Base-by-base conservation (phyloP, 2,888 invertebrate genomes). In the Scelioninae gen. 2 region DNA sequence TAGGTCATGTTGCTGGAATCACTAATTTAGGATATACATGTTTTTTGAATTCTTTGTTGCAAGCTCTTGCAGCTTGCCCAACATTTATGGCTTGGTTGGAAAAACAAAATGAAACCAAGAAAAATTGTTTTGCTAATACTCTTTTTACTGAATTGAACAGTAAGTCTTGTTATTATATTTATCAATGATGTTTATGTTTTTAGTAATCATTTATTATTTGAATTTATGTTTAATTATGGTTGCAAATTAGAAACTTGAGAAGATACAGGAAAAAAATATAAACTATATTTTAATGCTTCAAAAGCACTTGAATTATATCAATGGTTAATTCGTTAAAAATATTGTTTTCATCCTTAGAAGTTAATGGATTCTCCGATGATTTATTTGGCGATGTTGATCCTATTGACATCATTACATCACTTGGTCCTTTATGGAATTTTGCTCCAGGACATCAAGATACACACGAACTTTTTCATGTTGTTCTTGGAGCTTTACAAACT, bases 11-110 rank as follows among this genome's bases (percentile, higher is more conserved):
- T 58, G 91, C 93, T 19, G 97, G 97, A 6, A 89, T 97, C 33
- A 93, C 94, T 77, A 97, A 97, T 88, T 89, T 96, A 75, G 97
- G 97, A 39, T 92, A 94, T 78, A 96, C 96, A 0, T 97, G 97
- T 86, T 97, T 97, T 85, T 87, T 97, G 60, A 97, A 97, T 87
- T 94, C 96, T 0, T 88, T 97, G 46, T 88, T 97, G 19, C 97
- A 97, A 87, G 94, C 96, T 1, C 87, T 97, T 77, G 95, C 96
- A 18, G 93, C 96, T 2, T 95, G 95, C 85, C 93, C 95, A 33
- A 91, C 91, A 72, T 94, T 97, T 82, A 90, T 93, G 68, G 90
- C 90, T 10, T 97, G 97, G 97, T 87, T 97, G 25, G 90, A 91
- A 79, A 87, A 89, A 75, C 90, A 90, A 76, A 90, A 90, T 5